Conservation (phyloP, 2,888 invertebrate species). For the Tanypteryx hageni region DNA sequence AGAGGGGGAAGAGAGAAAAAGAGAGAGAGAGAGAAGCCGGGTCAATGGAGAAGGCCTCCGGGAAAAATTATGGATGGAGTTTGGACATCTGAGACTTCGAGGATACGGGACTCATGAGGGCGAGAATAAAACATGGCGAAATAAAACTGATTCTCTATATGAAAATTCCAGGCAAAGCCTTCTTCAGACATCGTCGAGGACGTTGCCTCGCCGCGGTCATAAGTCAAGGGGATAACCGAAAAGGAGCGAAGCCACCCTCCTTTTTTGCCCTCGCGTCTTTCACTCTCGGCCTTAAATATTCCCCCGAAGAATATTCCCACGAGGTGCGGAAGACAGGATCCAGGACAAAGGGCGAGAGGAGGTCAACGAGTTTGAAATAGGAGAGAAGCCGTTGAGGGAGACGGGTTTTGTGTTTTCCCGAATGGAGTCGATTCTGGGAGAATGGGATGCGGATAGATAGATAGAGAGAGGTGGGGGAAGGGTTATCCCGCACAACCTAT, state of each 20-base stretch:
- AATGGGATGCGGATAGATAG: too few relatives aligned
- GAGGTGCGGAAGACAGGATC: neutral
- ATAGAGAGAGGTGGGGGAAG: too few relatives aligned
- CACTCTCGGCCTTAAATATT: neutral
- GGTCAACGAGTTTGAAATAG: constrained; percentile 11
- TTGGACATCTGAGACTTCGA: constrained; percentile 14
- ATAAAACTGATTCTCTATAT: constrained; percentile 36
- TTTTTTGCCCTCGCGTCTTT: neutral
- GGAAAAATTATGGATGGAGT: constrained; percentile 28
- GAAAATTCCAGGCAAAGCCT: constrained; percentile 61
- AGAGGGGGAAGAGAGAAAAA: neutral
- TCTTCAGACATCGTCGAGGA: constrained; percentile 41
- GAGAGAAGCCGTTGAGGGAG: neutral
- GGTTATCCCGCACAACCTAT: neutral
- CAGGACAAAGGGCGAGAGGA: neutral
- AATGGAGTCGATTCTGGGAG: neutral
- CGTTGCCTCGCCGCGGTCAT: neutral
- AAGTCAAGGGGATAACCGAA: constrained; percentile 38
- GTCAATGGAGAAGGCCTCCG: constrained; percentile 17
- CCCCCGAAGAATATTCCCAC: neutral
- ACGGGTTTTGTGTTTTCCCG: neutral
- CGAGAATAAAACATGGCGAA: neutral
- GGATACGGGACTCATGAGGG: neutral
- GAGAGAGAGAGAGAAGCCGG: neutral
- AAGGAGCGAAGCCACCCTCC: neutral